Conservation (phyloP, 2,888 invertebrate genomes). For the Elmis aenea region DNA sequence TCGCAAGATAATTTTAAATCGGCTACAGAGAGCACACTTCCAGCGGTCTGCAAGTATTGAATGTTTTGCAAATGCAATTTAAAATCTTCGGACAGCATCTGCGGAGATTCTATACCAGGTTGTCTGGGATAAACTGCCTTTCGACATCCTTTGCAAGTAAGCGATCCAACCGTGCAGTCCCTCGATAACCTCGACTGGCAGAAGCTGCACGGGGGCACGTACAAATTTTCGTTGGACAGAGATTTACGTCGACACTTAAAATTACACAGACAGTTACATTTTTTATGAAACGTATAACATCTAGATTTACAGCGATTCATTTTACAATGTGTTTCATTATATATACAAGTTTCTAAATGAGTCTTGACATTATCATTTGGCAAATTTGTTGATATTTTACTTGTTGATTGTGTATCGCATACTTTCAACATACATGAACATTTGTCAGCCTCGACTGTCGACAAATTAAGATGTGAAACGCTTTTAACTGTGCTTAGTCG, state of each 20-base stretch:
- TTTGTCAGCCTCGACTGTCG: conserved; percentile 27
- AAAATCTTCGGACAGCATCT: conserved; percentile 66
- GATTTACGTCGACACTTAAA: conserved; percentile 49
- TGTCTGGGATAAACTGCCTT: conserved; percentile 42
- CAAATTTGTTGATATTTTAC: conserved; percentile 19
- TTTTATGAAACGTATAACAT: conserved; percentile 34
- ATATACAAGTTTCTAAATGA: conserved; percentile 39
- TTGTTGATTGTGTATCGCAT: conserved; percentile 22
- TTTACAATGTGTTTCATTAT: conserved; percentile 40
- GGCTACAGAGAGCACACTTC: conserved; percentile 57
- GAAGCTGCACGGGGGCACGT: conserved; percentile 47
- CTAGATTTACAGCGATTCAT: conserved; percentile 22
- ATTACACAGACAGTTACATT: conserved; percentile 34
- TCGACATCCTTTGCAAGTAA: conserved; percentile 35
- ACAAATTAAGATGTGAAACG: conserved; percentile 46
- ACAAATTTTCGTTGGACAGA: conserved; percentile 58
- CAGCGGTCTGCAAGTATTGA: conserved; percentile 67
- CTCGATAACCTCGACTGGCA: conserved; percentile 42
- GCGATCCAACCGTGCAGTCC: conserved; percentile 31
- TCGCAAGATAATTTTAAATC: conserved; percentile 51
- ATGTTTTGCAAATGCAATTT: conserved; percentile 67
- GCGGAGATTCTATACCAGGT: conserved; percentile 55
- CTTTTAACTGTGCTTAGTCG: conserved; percentile 52
- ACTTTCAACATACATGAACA: conserved; percentile 32
- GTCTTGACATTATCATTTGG: conserved; percentile 38